Evolutionary conservation across 1,140 invertebrate species (phyloP), one percentile per base, ranked within the genome.

Genomic region (Lasaia peninsularis): DNA sequence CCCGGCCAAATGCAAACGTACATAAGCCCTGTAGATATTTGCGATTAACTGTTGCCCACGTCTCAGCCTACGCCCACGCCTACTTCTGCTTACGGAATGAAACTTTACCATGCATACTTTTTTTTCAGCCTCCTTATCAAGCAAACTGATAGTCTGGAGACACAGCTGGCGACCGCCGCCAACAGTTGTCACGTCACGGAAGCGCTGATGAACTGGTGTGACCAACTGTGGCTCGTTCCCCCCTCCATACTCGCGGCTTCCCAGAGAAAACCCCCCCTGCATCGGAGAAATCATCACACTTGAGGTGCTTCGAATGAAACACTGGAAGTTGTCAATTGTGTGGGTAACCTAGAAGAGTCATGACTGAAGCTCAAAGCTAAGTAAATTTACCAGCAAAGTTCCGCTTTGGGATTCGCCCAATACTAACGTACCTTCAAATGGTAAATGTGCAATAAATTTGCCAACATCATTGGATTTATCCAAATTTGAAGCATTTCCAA

Each of bases 151-250:
- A 91, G 91, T 61, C 86, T 93, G 58, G 91, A 91, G 70, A 93
- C 93, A 4, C 94, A 97, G 88, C 91, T 97, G 3, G 94, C 93
- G 49, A 93, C 96, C 80, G 96, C 96, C 1, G 95, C 95, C 2
- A 92, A 94, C 64, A 96, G 95, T 56, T 96, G 95, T 74, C 93
- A 93, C 73, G 91, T 97, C 20, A 96, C 95, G 1, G 94, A 95
- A 75, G 92, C 94, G 37, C 73, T 97, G 52, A 93, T 97, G 71
- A 92, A 92, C 35, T 94, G 92, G 75, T 90, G 89, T 50, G 92
- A 95, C 28, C 91, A 92, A 56, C 87, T 98, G 9, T 98, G 96
- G 93, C 90, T 92, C 53, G 94, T 98, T 59, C 95, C 96, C 9
- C 91, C 75, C n/a, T 78, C 85, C 10, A 71, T 89, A 2, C 68